Evolutionary conservation across 2,888 invertebrate genomes (phyloP).

Genomic region (Embidobia sp.): DNA sequence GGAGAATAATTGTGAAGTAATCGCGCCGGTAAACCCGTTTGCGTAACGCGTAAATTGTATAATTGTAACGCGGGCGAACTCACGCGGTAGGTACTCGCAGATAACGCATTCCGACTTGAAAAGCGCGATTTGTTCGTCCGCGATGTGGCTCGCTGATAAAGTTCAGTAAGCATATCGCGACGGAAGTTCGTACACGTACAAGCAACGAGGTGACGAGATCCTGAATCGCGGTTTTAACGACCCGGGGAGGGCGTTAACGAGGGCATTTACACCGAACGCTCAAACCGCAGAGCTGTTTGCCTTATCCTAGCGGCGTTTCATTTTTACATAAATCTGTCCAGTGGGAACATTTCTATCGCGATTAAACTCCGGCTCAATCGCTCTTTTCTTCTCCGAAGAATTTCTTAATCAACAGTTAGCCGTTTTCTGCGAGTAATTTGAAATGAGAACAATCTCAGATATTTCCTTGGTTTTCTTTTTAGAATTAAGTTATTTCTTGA

Average conservation of each 20-base stretch:
- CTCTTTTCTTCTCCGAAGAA: background rate
- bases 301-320: constrained; percentile 38
- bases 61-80: constrained; percentile 42
- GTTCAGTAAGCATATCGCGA: constrained; percentile 58
- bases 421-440: too few relatives aligned
- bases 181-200: constrained; percentile 62
- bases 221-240: constrained; percentile 61
- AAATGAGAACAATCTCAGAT: too few relatives aligned
- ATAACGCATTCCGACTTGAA: constrained; percentile 54
- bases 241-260: constrained; percentile 59
- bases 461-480: too few relatives aligned
- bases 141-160: constrained; percentile 51
- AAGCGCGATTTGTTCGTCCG: constrained; percentile 55
- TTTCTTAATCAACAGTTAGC: too few relatives aligned
- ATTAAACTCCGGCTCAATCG: background rate
- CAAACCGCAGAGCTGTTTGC: constrained; percentile 35
- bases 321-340: constrained; percentile 40
- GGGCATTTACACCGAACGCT: constrained; percentile 55
- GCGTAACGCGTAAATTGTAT: constrained; percentile 44
- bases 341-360: background rate
- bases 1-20: constrained; percentile 31
- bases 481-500: too few relatives aligned
- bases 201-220: constrained; percentile 57
- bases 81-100: constrained; percentile 43
- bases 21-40: constrained; percentile 14